Evolutionary conservation across 2,888 invertebrate genomes (phyloP).

Genomic region (Eucera pruinosa): DNA sequence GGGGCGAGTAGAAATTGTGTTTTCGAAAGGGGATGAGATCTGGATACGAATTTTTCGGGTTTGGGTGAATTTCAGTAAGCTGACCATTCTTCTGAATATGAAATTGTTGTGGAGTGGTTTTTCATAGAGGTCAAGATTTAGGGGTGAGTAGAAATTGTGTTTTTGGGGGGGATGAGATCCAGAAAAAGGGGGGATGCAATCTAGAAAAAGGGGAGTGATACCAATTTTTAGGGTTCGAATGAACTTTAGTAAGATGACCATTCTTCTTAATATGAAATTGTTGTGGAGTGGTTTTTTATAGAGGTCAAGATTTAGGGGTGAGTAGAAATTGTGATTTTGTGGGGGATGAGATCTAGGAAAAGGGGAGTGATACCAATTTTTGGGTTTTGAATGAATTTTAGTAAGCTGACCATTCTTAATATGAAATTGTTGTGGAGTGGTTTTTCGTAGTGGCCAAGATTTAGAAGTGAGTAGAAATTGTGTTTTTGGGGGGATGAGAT

Average conservation of each 20-base stretch:
- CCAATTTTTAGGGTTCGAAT: too few species aligned
- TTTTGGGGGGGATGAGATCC: not conserved
- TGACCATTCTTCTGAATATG: too few species aligned
- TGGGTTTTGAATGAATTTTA: too few species aligned
- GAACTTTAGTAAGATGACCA: too few species aligned
- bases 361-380: too few species aligned
- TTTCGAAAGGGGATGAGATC: not conserved
- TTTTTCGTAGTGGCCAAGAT: conserved; percentile 44
- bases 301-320: conserved; percentile 38
- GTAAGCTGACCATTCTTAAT: too few species aligned
- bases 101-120: conserved; percentile 25
- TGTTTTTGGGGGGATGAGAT: too few species aligned
- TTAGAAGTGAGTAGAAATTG: not conserved
- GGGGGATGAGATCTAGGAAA: not conserved
- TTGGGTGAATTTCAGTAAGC: too few species aligned
- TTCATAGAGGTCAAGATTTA: conserved; percentile 41
- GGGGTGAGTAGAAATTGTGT: not conserved
- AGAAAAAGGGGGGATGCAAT: too few species aligned
- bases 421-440: conserved; percentile 24
- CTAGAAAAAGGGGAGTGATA: too few species aligned
- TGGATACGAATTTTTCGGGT: too few species aligned
- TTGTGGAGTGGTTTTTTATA: conserved; percentile 25
- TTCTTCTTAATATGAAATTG: too few species aligned
- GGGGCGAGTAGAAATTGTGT: not conserved
- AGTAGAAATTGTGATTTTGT: not conserved